These are phyloP conservation scores for Drosophila ercepeae DNA, from an alignment of 1,140 invertebrate species.

Conservation along the genomic window DNA sequence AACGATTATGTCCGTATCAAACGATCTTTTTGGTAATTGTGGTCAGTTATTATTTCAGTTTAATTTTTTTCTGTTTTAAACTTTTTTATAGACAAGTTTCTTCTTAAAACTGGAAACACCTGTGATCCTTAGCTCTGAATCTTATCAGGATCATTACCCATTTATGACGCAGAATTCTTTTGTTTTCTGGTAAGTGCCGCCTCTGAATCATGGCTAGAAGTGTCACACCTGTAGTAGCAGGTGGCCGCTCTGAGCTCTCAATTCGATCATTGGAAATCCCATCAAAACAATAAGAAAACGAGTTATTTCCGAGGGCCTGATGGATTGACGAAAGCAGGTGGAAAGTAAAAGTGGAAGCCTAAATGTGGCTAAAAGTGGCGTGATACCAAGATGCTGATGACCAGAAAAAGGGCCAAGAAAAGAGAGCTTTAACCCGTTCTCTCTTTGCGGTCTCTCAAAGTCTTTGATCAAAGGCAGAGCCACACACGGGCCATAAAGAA, in stretches of 20 bases:
- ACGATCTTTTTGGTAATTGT: too few relatives aligned
- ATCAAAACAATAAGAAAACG: constrained; percentile 31
- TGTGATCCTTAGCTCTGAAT: neutral
- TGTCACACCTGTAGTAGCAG: constrained; percentile 34
- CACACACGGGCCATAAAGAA: constrained; percentile 17
- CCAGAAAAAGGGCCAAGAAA: neutral
- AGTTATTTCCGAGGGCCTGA: constrained; percentile 28
- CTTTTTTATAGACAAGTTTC: too few relatives aligned
- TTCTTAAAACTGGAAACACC: constrained; percentile 2
- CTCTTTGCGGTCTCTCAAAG: constrained; percentile 9
- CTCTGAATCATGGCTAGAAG: constrained; percentile 11
- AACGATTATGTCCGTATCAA: neutral
- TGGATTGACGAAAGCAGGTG: too few relatives aligned
- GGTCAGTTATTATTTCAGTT: too few relatives aligned
- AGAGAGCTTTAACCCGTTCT: constrained; percentile 5
- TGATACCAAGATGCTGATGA: constrained; percentile 23
- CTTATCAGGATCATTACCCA: constrained; percentile 8
- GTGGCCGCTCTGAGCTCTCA: constrained; percentile 27
- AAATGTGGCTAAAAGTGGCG: constrained; percentile 59
- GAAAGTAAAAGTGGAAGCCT: constrained; percentile 69
- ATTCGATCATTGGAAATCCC: constrained; percentile 18
- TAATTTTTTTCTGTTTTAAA: too few relatives aligned
- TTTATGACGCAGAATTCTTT: constrained; percentile 4
- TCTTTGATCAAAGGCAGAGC: constrained; percentile 13
- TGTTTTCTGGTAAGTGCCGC: neutral